Evolutionary conservation across 1,140 invertebrate species (phyloP).

Genomic region (Tetramorium alpestre): DNA sequence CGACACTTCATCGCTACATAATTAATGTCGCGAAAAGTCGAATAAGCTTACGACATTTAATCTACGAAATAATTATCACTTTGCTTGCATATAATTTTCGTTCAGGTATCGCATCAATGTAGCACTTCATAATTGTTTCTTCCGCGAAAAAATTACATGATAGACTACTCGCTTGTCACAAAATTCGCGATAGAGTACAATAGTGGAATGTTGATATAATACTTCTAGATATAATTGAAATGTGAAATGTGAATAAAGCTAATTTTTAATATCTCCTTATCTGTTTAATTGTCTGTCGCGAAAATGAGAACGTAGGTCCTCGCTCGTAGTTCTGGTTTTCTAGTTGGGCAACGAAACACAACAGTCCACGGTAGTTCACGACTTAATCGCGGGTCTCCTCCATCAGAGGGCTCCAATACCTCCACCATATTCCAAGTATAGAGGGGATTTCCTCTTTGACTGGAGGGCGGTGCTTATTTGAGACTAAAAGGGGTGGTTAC

Average conservation of each 20-base stretch:
- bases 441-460: slow-evolving; percentile 62
- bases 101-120: background rate
- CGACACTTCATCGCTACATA: slow-evolving; percentile 54
- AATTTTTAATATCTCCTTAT: background rate
- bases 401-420: slow-evolving; percentile 60
- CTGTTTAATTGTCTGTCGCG: background rate
- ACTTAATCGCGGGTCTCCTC: slow-evolving; percentile 59
- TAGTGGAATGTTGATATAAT: background rate
- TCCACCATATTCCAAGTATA: slow-evolving; percentile 59
- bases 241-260: background rate
- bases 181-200: background rate
- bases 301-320: background rate
- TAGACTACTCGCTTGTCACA: background rate
- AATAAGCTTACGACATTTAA: background rate
- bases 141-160: background rate
- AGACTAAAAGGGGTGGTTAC: slow-evolving; percentile 47
- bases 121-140: slow-evolving; percentile 9
- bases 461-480: slow-evolving; percentile 68
- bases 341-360: slow-evolving; percentile 52
- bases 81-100: background rate
- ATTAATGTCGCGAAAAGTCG: background rate
- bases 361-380: slow-evolving; percentile 37
- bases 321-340: slow-evolving; percentile 42
- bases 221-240: background rate
- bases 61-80: background rate